Evolutionary conservation across 2,113 vertebrate species (phyloP).

Genomic region (Pyrgilauda ruficollis): DNA sequence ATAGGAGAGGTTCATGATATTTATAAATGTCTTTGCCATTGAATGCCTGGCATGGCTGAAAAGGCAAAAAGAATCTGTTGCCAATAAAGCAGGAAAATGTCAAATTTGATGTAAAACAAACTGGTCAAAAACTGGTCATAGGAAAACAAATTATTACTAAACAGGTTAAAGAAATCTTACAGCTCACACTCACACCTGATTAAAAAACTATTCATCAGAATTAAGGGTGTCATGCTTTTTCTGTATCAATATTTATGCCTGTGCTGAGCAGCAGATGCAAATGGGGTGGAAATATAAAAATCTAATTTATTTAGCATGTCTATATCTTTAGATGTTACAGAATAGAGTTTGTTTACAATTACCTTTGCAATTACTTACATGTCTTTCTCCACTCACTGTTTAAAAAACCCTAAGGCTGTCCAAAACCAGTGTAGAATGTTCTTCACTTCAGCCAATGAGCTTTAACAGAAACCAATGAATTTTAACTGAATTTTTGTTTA

Average conservation of each 20-base stretch:
- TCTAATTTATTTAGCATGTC: slow-evolving; percentile 61
- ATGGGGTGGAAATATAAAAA: slow-evolving; percentile 32
- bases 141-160: neutral
- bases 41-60: neutral
- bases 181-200: neutral
- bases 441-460: slow-evolving; percentile 75
- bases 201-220: neutral
- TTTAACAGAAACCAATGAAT: slow-evolving; percentile 80
- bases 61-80: neutral
- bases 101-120: neutral
- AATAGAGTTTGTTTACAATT: slow-evolving; percentile 69
- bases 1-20: neutral
- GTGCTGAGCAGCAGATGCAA: neutral
- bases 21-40: neutral
- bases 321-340: slow-evolving; percentile 41
- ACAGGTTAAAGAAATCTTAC: neutral
- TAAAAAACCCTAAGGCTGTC: slow-evolving; percentile 67
- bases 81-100: neutral
- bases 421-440: slow-evolving; percentile 61
- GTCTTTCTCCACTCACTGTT: slow-evolving; percentile 50
- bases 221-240: neutral
- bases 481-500: slow-evolving; percentile 81
- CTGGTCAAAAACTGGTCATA: neutral
- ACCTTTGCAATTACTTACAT: slow-evolving; percentile 63
- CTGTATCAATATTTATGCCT: neutral